These are phyloP conservation scores for Actenoides lindsayi DNA, from an alignment of 2,113 vertebrate genomes.

Conservation along the genomic window DNA sequence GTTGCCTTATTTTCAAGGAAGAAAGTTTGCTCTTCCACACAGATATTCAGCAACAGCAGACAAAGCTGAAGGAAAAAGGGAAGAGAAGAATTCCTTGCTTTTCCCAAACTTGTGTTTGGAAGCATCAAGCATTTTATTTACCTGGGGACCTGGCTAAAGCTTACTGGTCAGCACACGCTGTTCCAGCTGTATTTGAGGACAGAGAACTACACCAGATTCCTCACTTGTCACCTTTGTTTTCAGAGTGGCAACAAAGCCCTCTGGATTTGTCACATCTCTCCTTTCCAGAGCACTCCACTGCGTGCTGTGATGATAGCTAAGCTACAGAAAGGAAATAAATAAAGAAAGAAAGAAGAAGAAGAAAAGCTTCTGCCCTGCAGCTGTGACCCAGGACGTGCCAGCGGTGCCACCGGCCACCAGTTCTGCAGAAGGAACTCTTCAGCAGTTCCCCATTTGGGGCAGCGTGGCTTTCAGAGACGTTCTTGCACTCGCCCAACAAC, in stretches of 20 bases:
- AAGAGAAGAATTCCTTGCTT: neutral
- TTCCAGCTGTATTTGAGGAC: neutral
- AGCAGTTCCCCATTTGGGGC: neutral
- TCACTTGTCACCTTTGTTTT: neutral
- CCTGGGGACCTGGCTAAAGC: neutral
- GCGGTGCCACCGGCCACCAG: fast-evolving
- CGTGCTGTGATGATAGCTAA: neutral
- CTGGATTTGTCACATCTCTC: neutral
- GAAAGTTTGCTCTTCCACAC: neutral
- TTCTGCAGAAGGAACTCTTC: neutral
- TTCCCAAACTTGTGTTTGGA: neutral
- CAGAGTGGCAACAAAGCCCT: neutral
- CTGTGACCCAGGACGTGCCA: neutral
- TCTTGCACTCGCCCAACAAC: neutral
- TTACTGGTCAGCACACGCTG: neutral
- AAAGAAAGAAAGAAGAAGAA: neutral
- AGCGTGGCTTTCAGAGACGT: neutral
- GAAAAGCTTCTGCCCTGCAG: neutral
- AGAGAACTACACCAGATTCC: neutral
- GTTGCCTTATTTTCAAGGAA: neutral
- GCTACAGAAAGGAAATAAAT: neutral
- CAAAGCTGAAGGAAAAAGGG: neutral
- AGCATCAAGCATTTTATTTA: neutral
- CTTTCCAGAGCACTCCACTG: neutral
- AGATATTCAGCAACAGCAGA: neutral